Percentiles rank a stretch among this genome's conserved stretches.
Evolutionary conservation across 2,888 invertebrate genomes (phyloP).

Genomic region (Lamellibrachia columna): DNA sequence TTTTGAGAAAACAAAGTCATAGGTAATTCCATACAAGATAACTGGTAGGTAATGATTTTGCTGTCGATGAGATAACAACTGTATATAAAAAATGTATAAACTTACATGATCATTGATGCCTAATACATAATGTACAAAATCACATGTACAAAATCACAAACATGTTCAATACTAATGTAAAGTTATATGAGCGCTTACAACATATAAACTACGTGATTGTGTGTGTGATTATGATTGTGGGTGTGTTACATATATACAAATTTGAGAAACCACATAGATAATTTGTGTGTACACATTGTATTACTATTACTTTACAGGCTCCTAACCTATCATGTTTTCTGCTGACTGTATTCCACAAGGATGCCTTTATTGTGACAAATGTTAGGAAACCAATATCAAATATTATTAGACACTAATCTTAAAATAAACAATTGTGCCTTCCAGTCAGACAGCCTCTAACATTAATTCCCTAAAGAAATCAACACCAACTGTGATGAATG

Average conservation of each 20-base stretch:
- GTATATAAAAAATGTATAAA: too few relatives aligned
- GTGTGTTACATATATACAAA: background rate
- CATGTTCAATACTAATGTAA: too few relatives aligned
- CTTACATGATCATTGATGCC: too few relatives aligned
- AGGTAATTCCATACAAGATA: background rate
- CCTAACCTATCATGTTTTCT: background rate
- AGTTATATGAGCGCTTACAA: too few relatives aligned
- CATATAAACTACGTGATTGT: too few relatives aligned
- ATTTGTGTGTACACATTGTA: background rate
- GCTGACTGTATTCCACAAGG: background rate
- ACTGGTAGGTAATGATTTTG: background rate
- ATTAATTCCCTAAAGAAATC: background rate
- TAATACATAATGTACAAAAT: too few relatives aligned
- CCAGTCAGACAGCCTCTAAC: background rate
- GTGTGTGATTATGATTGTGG: too few relatives aligned
- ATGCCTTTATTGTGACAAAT: background rate
- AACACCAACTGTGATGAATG: background rate
- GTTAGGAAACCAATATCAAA: background rate
- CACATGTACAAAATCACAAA: too few relatives aligned
- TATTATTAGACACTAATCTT: background rate
- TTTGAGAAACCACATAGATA: background rate
- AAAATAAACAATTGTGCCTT: background rate
- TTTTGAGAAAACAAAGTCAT: background rate
- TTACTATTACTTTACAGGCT: background rate
- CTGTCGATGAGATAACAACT: too few relatives aligned